These are phyloP conservation scores for Poeciliopsis occidentalis DNA, from an alignment of 2,113 vertebrate species.

Conservation along the genomic window DNA sequence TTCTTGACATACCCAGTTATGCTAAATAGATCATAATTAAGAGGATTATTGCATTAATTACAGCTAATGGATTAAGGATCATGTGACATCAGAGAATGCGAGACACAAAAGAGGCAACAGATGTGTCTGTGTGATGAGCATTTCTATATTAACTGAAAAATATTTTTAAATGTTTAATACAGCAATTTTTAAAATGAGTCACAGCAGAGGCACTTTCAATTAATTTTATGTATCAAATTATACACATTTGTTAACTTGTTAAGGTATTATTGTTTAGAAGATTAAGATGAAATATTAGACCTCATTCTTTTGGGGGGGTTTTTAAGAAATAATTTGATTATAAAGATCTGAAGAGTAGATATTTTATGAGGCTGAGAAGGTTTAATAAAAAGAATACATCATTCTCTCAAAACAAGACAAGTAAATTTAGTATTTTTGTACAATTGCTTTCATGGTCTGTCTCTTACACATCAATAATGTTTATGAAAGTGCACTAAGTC, in stretches of 20 bases:
- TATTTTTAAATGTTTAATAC: not conserved
- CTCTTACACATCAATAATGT: not conserved
- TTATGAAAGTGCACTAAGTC: not conserved
- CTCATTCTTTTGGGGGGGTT: not conserved
- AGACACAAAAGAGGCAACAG: slow-evolving; percentile 4
- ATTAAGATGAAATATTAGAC: slow-evolving; percentile 15
- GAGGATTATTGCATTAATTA: slow-evolving; percentile 46
- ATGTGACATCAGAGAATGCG: slow-evolving; percentile 3
- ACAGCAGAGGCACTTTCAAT: not conserved
- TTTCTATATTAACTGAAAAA: not conserved
- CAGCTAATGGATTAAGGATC: slow-evolving; percentile 42
- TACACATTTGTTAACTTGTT: not conserved
- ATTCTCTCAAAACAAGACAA: slow-evolving; percentile 7
- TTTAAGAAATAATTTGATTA: not conserved
- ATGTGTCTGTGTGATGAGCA: slow-evolving; percentile 3
- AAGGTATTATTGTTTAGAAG: not conserved
- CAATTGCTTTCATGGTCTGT: not conserved
- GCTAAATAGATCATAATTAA: slow-evolving; percentile 50
- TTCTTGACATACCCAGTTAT: slow-evolving; percentile 30
- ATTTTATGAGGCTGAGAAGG: not conserved
- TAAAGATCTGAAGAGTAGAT: not conserved
- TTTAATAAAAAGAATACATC: slow-evolving; percentile 2
- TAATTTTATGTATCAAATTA: not conserved
- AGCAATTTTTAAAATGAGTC: not conserved
- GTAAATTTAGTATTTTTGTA: not conserved